These are phyloP conservation scores for Tetranychus cinnabarinus DNA, from an alignment of 1,140 invertebrate genomes.

Conservation along the genomic window DNA sequence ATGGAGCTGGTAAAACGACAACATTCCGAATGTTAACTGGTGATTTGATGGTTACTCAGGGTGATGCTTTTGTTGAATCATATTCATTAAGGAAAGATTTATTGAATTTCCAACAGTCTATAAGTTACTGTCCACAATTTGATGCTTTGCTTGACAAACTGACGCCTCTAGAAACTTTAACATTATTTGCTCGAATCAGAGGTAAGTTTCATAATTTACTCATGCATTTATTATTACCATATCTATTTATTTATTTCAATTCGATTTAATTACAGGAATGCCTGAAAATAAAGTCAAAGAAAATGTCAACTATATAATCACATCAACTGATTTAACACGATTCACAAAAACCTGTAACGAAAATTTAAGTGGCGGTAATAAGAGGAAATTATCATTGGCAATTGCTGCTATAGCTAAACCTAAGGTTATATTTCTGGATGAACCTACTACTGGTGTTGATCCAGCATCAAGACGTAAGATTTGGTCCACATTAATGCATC, in stretches of 20 bases:
- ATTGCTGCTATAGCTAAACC: constrained; percentile 50
- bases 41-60: constrained; percentile 18
- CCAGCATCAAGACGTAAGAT: constrained; percentile 26
- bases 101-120: constrained; percentile 15
- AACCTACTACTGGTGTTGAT: constrained; percentile 31
- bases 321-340: background rate
- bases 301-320: background rate
- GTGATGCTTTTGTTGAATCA: constrained; percentile 15
- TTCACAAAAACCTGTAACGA: background rate
- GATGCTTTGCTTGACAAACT: constrained; percentile 55
- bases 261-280: background rate
- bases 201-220: background rate
- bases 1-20: constrained; percentile 22
- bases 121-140: constrained; percentile 33
- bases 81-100: constrained; percentile 29
- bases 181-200: background rate
- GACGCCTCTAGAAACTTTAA: constrained; percentile 21
- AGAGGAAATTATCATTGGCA: constrained; percentile 76
- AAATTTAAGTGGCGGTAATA: constrained; percentile 48
- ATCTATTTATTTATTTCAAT: background rate
- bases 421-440: constrained; percentile 30
- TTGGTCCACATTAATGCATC: constrained; percentile 18
- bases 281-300: background rate
- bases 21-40: constrained; percentile 21
- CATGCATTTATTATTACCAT: background rate